These are phyloP conservation scores for Channallabes apus DNA, from an alignment of 2,797 vertebrate species.

Conservation along the genomic window DNA sequence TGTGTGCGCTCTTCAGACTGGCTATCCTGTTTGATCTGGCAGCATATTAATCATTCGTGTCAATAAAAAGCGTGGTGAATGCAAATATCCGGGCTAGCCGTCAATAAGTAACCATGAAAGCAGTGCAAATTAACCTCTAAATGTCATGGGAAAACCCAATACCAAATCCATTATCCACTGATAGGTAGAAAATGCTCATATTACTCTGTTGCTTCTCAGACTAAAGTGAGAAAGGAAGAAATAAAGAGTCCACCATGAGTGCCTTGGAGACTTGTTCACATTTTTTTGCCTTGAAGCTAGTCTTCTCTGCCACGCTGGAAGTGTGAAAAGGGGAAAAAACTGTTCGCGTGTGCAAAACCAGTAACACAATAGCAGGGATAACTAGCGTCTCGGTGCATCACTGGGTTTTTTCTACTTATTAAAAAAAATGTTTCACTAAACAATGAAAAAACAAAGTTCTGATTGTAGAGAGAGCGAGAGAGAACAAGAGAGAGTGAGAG, in stretches of 20 bases:
- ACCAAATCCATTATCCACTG: slow-evolving; percentile 67
- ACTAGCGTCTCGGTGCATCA: slow-evolving; percentile 10
- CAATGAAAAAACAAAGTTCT: neutral
- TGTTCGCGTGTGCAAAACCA: slow-evolving; percentile 23
- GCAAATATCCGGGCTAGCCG: slow-evolving; percentile 73
- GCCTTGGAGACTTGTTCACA: slow-evolving; percentile 34
- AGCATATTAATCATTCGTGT: slow-evolving; percentile 81
- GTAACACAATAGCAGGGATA: neutral
- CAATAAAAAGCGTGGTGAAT: slow-evolving; percentile 81
- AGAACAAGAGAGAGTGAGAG: no score
- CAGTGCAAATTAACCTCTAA: slow-evolving; percentile 81
- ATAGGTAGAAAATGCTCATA: slow-evolving; percentile 61
- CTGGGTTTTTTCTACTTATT: slow-evolving; percentile 4
- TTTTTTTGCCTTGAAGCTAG: slow-evolving; percentile 15
- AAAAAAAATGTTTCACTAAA: neutral
- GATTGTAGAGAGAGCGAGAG: neutral
- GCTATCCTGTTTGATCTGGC: slow-evolving; percentile 72
- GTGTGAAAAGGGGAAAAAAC: slow-evolving; percentile 42
- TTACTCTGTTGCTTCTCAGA: slow-evolving; percentile 49
- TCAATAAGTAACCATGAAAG: slow-evolving; percentile 81
- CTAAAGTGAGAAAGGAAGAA: slow-evolving; percentile 24
- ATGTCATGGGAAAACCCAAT: slow-evolving; percentile 77
- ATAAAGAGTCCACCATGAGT: slow-evolving; percentile 24
- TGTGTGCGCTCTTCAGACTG: slow-evolving; percentile 54
- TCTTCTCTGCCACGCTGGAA: neutral